Conservation (phyloP, 2,113 vertebrate species). For the Daboia siamensis region DNA sequence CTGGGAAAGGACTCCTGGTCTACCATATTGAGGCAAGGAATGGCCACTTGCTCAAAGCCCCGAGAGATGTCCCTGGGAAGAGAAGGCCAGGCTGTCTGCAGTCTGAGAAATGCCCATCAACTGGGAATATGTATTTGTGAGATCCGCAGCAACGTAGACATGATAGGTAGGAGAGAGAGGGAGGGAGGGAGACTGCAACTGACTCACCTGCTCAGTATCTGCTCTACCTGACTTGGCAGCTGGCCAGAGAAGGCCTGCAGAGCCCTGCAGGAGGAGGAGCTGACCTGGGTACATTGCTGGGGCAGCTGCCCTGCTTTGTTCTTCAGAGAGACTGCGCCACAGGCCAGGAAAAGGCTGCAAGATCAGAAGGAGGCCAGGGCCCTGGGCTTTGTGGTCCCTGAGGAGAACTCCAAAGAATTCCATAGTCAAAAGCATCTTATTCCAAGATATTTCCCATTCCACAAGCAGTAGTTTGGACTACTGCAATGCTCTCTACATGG, state of each 20-base stretch:
- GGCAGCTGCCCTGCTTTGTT: background rate
- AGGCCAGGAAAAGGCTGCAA: background rate
- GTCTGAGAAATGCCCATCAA: rapidly evolving
- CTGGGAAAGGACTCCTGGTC: background rate
- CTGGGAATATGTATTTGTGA: background rate
- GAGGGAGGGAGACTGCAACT: background rate
- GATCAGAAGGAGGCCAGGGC: no score
- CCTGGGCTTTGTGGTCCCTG: background rate
- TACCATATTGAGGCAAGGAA: slow-evolving; percentile 6
- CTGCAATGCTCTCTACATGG: no score
- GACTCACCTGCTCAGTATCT: slow-evolving; percentile 9
- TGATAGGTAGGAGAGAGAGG: background rate
- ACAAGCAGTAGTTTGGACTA: no score
- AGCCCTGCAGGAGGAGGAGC: background rate
- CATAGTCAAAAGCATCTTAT: background rate
- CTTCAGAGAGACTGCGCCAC: background rate
- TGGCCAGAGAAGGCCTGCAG: background rate
- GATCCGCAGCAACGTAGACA: background rate
- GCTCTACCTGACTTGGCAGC: background rate
- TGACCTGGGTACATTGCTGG: background rate
- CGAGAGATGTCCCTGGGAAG: slow-evolving; percentile 14
- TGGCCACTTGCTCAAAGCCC: slow-evolving; percentile 2
- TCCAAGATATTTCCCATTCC: background rate
- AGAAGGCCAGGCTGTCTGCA: rapidly evolving
- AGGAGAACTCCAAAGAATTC: background rate